Conservation (phyloP, 2,113 vertebrate genomes). For the Microcebus jonahi region DNA sequence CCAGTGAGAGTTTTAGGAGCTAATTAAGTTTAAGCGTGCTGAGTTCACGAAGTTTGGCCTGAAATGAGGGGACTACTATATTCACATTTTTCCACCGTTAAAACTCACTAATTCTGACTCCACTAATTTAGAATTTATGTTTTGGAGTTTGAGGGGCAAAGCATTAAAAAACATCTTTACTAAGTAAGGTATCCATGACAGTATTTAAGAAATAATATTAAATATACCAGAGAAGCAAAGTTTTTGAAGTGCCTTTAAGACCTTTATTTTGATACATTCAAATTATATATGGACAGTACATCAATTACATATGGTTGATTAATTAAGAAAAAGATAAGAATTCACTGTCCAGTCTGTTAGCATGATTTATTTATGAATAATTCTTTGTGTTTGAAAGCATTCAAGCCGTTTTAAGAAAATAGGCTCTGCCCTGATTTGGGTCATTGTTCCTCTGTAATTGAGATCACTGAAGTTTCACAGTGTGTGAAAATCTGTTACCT, state of each 20-base stretch:
- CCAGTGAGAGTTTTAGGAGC: not conserved
- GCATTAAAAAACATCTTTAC: not conserved
- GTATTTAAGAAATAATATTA: not conserved
- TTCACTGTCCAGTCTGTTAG: not conserved
- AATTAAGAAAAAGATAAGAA: not conserved
- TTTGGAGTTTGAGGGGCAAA: not conserved
- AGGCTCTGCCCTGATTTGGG: not conserved
- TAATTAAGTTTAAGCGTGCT: not conserved
- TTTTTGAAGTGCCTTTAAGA: not conserved
- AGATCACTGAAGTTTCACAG: not conserved
- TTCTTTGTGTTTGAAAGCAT: not conserved
- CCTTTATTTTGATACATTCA: not conserved
- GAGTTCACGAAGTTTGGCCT: not conserved
- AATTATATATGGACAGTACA: not conserved
- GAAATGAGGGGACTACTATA: not conserved
- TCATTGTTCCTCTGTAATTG: not conserved
- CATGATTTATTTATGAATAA: not conserved
- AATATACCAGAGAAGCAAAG: not conserved
- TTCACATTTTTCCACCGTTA: not conserved
- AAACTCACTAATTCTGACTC: not conserved
- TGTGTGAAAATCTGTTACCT: not conserved
- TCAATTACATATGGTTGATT: not conserved
- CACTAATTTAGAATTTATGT: not conserved
- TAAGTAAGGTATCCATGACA: not conserved
- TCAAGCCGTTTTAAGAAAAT: not conserved